Percentiles rank a stretch among this genome's conserved stretches.
Evolutionary conservation across 2,797 vertebrate genomes (phyloP).

Genomic region (Astyanax mexicanus): DNA sequence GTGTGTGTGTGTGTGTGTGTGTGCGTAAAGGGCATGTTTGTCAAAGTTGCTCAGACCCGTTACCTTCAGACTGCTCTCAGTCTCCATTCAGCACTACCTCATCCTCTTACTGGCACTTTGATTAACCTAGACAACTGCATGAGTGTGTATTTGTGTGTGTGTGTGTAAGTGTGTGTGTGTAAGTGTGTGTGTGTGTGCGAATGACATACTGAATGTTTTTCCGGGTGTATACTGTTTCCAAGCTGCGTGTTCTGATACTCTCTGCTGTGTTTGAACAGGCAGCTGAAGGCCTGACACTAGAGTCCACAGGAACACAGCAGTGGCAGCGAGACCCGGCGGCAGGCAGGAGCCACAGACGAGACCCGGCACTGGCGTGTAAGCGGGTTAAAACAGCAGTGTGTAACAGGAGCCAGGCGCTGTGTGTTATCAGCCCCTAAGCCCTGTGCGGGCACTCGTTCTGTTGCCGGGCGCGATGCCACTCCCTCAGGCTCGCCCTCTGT

Average conservation of each 20-base stretch:
- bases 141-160: constrained; percentile 16
- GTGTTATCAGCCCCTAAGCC: constrained; percentile 39
- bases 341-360: neutral
- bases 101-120: constrained; percentile 16
- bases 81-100: constrained; percentile 33
- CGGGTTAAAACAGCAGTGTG: constrained; percentile 50
- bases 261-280: neutral
- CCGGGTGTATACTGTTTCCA: neutral
- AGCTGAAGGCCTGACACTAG: constrained; percentile 7
- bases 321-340: no score
- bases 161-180: neutral
- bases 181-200: constrained; percentile 23
- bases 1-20: constrained; percentile 26
- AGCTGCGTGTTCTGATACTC: neutral
- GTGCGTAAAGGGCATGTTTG: neutral
- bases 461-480: constrained; percentile 66
- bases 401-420: constrained; percentile 54
- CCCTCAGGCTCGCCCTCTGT: constrained; percentile 55
- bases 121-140: constrained; percentile 25
- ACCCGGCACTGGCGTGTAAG: neutral
- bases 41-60: constrained; percentile 10
- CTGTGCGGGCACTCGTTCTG: constrained; percentile 60
- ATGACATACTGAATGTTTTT: constrained; percentile 34
- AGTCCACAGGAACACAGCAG: neutral
- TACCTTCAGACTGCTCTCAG: neutral